Percentiles rank a stretch among this genome's conserved stretches.
These are phyloP conservation scores for Chamaea fasciata DNA, from an alignment of 2,113 vertebrate genomes.

Conservation along the genomic window DNA sequence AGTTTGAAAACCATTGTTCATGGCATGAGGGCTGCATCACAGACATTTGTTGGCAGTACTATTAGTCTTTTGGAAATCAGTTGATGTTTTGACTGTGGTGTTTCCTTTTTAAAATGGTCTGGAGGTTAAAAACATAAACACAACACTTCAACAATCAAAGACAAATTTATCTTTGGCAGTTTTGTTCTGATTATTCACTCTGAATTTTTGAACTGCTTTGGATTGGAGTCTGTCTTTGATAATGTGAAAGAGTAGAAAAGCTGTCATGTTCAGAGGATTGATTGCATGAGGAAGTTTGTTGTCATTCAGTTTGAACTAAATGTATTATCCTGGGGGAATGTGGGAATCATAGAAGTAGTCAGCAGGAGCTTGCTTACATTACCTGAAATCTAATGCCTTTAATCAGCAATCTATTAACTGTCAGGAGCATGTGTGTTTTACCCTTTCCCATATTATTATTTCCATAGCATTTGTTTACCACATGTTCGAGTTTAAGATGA, in stretches of 20 bases:
- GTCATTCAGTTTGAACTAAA: background rate
- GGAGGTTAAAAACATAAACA: background rate
- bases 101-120: background rate
- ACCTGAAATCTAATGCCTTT: background rate
- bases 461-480: background rate
- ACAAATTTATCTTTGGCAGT: background rate
- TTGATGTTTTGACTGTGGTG: background rate
- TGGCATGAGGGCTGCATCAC: background rate
- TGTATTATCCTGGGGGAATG: background rate
- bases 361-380: background rate
- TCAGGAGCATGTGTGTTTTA: background rate
- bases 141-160: background rate
- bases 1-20: background rate
- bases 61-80: background rate
- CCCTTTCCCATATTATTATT: background rate
- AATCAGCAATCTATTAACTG: background rate
- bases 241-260: background rate
- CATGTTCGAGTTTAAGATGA: background rate
- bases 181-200: background rate
- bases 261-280: background rate
- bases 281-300: background rate
- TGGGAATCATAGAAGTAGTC: background rate
- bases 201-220: background rate
- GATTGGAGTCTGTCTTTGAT: background rate
- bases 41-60: background rate